phyloP scores from a whole-genome alignment of 1,140 invertebrate species.

The Hyphantria cunea region DNA sequence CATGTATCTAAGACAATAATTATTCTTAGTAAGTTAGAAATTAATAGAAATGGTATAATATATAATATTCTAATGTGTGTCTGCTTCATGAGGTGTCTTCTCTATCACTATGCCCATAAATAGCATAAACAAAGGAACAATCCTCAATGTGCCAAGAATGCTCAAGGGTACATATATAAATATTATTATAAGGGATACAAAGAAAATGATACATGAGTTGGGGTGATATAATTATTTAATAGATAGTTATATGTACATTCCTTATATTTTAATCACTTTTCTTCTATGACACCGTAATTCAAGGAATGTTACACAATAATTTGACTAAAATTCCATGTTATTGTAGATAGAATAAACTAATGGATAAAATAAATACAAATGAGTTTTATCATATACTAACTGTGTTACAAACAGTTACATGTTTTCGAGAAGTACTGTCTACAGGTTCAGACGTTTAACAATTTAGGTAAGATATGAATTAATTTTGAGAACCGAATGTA shows the following conservation, averaged over 20 bases:
- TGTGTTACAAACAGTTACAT: constrained; percentile 38
- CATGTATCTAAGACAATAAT: no score
- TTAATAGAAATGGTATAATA: no score
- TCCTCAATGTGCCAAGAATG: no score
- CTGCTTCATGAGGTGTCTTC: no score
- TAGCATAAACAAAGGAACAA: no score
- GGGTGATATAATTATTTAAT: constrained; percentile 66
- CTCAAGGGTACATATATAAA: background rate
- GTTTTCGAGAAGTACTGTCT: constrained; percentile 47
- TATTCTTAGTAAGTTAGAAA: no score
- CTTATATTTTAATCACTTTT: constrained; percentile 55
- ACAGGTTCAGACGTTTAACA: constrained; percentile 44
- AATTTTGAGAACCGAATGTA: constrained; percentile 54
- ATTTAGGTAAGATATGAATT: constrained; percentile 44
- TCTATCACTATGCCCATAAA: no score
- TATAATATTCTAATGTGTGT: no score
- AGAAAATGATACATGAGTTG: constrained; percentile 24
- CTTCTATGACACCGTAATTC: constrained; percentile 49
- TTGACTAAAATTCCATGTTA: constrained; percentile 20
- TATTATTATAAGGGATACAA: background rate
- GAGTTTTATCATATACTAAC: constrained; percentile 13
- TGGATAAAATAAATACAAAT: constrained; percentile 11
- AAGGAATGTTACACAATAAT: constrained; percentile 71
- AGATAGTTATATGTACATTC: constrained; percentile 65
- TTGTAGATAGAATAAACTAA: background rate